Evolutionary conservation across 2,797 vertebrate genomes (phyloP).

Genomic region (Okamejei kenojei): DNA sequence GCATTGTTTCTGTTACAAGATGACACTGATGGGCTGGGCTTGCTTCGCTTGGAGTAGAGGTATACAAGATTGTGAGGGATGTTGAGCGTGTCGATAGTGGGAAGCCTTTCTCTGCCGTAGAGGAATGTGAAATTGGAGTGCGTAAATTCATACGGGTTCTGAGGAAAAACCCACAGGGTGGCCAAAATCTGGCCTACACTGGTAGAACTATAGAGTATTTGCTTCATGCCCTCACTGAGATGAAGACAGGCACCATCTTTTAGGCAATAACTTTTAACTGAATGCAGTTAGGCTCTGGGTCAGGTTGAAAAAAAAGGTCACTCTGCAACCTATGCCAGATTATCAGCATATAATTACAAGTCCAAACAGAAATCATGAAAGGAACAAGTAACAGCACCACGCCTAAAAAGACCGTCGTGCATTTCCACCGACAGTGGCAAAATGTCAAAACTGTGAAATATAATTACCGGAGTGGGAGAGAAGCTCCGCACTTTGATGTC

Average conservation of each 20-base stretch:
- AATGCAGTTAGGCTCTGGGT: no score
- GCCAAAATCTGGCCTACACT: neutral
- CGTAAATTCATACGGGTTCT: no score
- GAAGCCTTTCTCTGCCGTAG: no score
- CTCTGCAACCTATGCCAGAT: neutral
- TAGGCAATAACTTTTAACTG: neutral
- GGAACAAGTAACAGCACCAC: no score
- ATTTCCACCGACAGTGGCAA: neutral
- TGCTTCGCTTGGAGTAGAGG: no score
- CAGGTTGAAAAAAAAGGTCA: neutral
- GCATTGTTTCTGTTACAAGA: no score
- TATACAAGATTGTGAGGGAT: no score
- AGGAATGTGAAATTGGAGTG: no score
- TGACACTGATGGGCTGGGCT: no score
- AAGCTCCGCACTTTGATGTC: constrained; percentile 83
- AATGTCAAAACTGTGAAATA: neutral
- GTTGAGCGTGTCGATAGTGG: no score
- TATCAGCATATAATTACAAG: neutral
- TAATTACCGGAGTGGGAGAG: constrained; percentile 80
- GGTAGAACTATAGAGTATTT: neutral
- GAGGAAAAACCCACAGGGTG: no score
- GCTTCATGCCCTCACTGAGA: neutral
- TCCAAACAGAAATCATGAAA: neutral
- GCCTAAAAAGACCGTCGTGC: neutral
- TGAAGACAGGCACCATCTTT: neutral